Conservation (phyloP, 2,888 invertebrate species). For the Norana najaformis region DNA sequence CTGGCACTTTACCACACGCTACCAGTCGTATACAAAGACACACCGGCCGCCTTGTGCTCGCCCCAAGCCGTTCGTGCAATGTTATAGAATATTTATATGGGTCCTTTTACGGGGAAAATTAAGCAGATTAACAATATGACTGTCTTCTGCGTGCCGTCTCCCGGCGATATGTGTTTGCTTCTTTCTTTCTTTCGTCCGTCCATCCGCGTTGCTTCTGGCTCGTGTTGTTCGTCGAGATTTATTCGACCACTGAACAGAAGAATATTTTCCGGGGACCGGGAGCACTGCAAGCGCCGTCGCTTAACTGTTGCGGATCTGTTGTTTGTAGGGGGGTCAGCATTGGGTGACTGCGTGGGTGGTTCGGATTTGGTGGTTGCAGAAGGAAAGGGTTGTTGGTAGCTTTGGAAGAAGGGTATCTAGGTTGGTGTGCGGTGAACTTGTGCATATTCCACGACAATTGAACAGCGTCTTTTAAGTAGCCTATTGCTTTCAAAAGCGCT, state of each 20-base stretch:
- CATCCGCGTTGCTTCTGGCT: background rate
- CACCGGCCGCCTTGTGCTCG: background rate
- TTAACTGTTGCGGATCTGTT: background rate
- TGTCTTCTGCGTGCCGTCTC: background rate
- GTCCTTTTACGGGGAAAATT: background rate
- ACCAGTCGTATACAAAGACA: constrained; percentile 1
- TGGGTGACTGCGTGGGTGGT: background rate
- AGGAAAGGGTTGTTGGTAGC: background rate
- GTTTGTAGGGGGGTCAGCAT: background rate
- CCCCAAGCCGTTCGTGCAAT: background rate
- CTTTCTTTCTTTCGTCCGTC: background rate
- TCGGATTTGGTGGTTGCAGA: background rate
- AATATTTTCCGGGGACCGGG: background rate
- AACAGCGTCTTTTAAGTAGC: background rate
- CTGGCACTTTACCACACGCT: background rate
- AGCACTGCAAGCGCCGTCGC: background rate
- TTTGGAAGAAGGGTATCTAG: background rate
- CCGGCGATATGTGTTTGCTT: background rate
- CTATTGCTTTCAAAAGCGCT: too few relatives aligned
- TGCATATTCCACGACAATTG: background rate
- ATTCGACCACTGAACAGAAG: background rate
- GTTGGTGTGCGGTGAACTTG: background rate
- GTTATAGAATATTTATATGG: constrained; percentile 5
- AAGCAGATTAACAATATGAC: background rate
- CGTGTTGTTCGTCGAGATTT: background rate